Evolutionary conservation across 2,797 vertebrate genomes (phyloP), one percentile per base, ranked within the genome.

Genomic region (Scarus forsteni): DNA sequence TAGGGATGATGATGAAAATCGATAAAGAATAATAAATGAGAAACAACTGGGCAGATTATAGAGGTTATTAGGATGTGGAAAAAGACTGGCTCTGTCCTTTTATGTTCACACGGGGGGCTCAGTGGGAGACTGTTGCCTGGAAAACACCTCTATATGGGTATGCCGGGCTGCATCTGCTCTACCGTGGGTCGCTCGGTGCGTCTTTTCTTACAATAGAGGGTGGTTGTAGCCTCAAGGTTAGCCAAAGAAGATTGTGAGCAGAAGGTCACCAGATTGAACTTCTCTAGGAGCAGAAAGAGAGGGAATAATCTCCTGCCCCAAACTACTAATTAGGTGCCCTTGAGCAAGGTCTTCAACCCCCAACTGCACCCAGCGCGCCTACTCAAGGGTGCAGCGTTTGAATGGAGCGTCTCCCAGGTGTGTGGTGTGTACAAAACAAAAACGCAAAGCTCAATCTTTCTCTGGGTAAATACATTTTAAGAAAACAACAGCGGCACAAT

Each of bases 11-110:
- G 92, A 94, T 92, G 89, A 90, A 94, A 94, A 94, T 94, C 93
- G 66, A 95, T 94, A 87, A 85, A 83, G 91, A 93, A 94, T 94
- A 94, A 94, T 93, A 93, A 91, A 94, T 94, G 91, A 94, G 90
- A 90, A 94, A 94, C 91, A 92, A 92, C 89, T 80, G 88, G 81
- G 83, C 79, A 87, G 87, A 93, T 94, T 94, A 93, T 91, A 63
- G 82, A 89, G 90, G 90, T 91, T 93, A 94, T 92, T 90, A 93
- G 89, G 89, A 91, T 88, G 88, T 89, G 83, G 72, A 84, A 75
- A 44, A 81, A 62, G 66, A 75, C 60, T 7, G 40, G 40, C 77
- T 81, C 63, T 27, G 38, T 91, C 83, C 77, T 89, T 84, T 81
- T 62, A 76, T 27, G 52, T 79, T 88, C 77, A 75, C 61, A 53